phyloP scores from a whole-genome alignment of 2,888 invertebrate genomes.

The Drosophila kuntzei region DNA sequence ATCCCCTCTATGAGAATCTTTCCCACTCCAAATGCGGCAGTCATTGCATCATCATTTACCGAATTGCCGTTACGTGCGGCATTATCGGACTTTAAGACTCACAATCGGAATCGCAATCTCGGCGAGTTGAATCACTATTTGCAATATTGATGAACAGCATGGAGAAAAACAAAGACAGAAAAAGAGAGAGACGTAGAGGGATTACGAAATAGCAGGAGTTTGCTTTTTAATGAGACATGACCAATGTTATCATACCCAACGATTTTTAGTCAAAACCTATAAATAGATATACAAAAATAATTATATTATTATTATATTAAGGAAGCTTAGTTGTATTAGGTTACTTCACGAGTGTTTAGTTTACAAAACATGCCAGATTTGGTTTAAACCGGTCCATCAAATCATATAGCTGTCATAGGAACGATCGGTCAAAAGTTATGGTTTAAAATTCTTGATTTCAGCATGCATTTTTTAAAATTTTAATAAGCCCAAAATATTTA shows the following conservation, averaged over 20 bases:
- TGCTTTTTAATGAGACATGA: slow-evolving; percentile 50
- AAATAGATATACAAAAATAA: too few relatives aligned
- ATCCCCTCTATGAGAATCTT: not conserved
- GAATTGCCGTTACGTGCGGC: slow-evolving; percentile 78
- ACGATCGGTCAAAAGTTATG: too few relatives aligned
- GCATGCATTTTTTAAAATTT: too few relatives aligned
- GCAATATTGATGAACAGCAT: slow-evolving; percentile 61
- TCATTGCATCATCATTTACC: slow-evolving; percentile 71
- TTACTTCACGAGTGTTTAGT: too few relatives aligned
- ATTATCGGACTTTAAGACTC: slow-evolving; percentile 57
- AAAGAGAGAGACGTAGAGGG: not conserved
- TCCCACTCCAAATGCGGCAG: slow-evolving; percentile 30
- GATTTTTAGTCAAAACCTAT: not conserved
- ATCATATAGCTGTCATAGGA: too few relatives aligned
- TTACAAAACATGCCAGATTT: too few relatives aligned
- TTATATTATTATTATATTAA: too few relatives aligned
- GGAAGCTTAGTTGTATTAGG: too few relatives aligned
- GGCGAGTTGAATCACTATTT: slow-evolving; percentile 41
- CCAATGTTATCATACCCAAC: slow-evolving; percentile 7
- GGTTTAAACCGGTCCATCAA: too few relatives aligned
- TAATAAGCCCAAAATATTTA: too few relatives aligned
- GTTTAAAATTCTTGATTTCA: too few relatives aligned
- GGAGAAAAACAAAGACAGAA: not conserved
- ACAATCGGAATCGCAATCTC: slow-evolving; percentile 57
- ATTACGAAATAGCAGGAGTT: slow-evolving; percentile 10